A percentile compares a stretch with the other conserved stretches of the same genome.
Conservation (phyloP, 1,140 invertebrate genomes). For the Sycophila sp. region DNA sequence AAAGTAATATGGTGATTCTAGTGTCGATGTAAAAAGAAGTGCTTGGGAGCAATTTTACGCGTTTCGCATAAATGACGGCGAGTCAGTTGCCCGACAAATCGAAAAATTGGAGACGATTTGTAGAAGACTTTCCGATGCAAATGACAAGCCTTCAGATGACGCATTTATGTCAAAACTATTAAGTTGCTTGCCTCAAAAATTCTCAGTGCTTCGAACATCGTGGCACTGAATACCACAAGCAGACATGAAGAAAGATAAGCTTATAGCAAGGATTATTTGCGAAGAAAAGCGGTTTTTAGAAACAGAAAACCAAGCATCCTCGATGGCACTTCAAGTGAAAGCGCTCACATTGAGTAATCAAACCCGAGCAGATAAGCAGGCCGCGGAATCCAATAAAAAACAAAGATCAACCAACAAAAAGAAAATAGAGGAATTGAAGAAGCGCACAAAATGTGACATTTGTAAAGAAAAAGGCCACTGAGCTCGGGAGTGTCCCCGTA, state of each 20-base stretch:
- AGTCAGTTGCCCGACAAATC: neutral
- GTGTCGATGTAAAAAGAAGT: neutral
- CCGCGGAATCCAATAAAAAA: too few species aligned
- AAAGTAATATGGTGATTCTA: neutral
- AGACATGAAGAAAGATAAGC: constrained; percentile 6
- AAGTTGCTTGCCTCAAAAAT: neutral
- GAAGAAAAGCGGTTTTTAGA: constrained; percentile 21
- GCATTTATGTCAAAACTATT: constrained; percentile 1
- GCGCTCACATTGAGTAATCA: neutral
- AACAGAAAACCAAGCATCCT: neutral
- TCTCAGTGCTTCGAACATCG: constrained; percentile 1
- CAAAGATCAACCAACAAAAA: too few species aligned
- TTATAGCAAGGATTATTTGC: neutral
- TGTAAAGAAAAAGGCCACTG: too few species aligned
- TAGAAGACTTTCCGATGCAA: constrained; percentile 11
- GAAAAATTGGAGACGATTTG: constrained; percentile 27
- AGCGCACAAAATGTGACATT: too few species aligned
- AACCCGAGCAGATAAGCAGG: too few species aligned
- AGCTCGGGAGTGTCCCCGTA: too few species aligned
- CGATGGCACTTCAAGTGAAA: constrained; percentile 10
- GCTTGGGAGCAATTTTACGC: constrained; percentile 10
- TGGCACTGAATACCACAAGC: constrained; percentile 8
- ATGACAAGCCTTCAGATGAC: neutral
- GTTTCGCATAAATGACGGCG: neutral
- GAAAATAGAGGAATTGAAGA: too few species aligned